These are phyloP conservation scores for Aphelenchoides fujianensis DNA, from an alignment of 1,140 invertebrate genomes.

Conservation along the genomic window DNA sequence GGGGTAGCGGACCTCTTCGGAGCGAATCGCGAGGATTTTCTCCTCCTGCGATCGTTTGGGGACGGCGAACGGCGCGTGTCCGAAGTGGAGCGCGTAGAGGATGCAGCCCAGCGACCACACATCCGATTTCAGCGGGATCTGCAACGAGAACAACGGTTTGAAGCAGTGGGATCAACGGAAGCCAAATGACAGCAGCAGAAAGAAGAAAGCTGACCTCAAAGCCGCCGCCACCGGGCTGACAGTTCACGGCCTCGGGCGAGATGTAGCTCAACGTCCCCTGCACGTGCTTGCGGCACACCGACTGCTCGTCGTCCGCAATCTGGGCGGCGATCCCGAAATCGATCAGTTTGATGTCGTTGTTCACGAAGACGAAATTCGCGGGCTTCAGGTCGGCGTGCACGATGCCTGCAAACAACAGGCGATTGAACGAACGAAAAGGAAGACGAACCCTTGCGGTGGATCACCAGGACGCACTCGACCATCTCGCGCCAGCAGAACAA, in stretches of 20 bases:
- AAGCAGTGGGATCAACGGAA: too few species aligned
- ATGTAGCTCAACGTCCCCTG: constrained; percentile 90
- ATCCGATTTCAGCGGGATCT: constrained; percentile 88
- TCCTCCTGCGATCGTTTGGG: too few species aligned
- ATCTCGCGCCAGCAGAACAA: constrained; percentile 90
- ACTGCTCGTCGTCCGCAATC: constrained; percentile 82
- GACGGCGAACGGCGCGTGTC: constrained; percentile 85
- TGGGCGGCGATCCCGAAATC: constrained; percentile 94
- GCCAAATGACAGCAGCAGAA: constrained; percentile 24
- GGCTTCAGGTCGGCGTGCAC: constrained; percentile 95
- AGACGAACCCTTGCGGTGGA: constrained; percentile 77
- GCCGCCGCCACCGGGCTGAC: constrained; percentile 23
- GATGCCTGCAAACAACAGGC: constrained; percentile 71
- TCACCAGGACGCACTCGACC: constrained; percentile 82
- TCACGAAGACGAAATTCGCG: constrained; percentile 87
- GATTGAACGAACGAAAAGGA: not conserved
- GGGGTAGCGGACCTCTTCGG: too few species aligned
- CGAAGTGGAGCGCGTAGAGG: constrained; percentile 85
- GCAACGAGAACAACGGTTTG: too few species aligned
- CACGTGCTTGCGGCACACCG: constrained; percentile 75
- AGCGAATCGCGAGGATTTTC: too few species aligned
- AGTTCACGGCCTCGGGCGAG: constrained; percentile 80
- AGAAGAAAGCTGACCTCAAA: constrained; percentile 44
- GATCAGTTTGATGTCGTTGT: constrained; percentile 83
- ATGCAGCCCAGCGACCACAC: constrained; percentile 97